These are phyloP conservation scores for Enteromius afrohamiltoni DNA, from an alignment of 2,797 vertebrate genomes.

Conservation along the genomic window DNA sequence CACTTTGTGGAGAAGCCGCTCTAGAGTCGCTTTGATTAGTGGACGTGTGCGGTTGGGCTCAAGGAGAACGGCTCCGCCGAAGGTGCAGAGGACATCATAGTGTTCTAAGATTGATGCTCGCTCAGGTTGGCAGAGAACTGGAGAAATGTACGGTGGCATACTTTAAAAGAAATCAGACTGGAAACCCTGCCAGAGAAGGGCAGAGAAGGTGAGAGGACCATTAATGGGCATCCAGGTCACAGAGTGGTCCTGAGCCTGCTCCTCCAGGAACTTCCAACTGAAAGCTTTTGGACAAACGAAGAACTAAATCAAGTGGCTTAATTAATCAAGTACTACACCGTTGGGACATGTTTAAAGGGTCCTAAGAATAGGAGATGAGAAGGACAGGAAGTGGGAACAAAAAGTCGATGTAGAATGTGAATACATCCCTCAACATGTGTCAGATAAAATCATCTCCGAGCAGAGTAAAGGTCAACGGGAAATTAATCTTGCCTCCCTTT, in stretches of 20 bases:
- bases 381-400: not conserved
- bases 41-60: constrained; percentile 37
- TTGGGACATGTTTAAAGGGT: constrained; percentile 8
- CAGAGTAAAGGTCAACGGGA: not conserved
- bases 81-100: constrained; percentile 33
- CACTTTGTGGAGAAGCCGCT: constrained; percentile 46
- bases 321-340: constrained; percentile 25
- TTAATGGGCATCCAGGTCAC: constrained; percentile 37
- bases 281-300: constrained; percentile 2
- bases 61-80: constrained; percentile 31
- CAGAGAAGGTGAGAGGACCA: constrained; percentile 31
- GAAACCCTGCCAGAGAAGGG: constrained; percentile 29
- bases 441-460: not conserved
- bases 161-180: constrained; percentile 35
- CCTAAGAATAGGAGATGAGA: constrained; percentile 11
- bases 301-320: constrained; percentile 31
- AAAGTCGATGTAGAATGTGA: not conserved
- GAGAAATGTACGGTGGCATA: constrained; percentile 26
- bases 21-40: constrained; percentile 43
- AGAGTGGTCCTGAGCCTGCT: constrained; percentile 8
- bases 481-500: not conserved
- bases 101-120: constrained; percentile 42
- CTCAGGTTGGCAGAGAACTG: constrained; percentile 20
- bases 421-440: not conserved
- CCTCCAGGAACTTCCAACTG: constrained; percentile 7